Base-by-base conservation (phyloP, 1,140 invertebrate species). In the Phenacoccus solenopsis region DNA sequence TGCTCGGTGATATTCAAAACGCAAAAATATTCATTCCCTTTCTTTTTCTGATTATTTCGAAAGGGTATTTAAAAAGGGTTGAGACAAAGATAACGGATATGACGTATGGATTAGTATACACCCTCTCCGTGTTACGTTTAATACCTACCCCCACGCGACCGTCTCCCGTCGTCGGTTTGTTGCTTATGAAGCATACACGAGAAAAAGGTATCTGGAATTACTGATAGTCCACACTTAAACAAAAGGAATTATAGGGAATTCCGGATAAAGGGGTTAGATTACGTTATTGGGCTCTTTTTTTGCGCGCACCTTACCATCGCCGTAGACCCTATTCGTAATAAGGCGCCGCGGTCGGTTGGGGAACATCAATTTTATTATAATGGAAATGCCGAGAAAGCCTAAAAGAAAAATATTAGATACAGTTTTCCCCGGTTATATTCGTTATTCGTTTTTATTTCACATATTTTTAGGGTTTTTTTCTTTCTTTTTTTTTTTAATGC, bases 61-160 rank as follows among this genome's bases (percentile, higher is more conserved):
- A 64, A 64, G 59, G 68, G 71, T 71, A 72, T 71, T 73, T 75
- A 75, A 75, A 75, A 75, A 75, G 74, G 74, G 74, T 75, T 73
- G 74, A 75, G 74, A 75, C 74, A 75, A 75, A 75, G 74, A 75
- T 75, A 75, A 73, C 74, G 74, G 73, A 75, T 75, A 73, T 74
- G 73, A 75, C 73, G 72, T 75, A 75, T 72, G 72, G 73, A 72
- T 73, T 74, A 73, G 72, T 64, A 64, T 27, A 64, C 59, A 64
- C 59, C 59, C 59, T 64, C 59, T 64, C 59, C 20, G 25, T 64
- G 59, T 64, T 25, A 25, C 59, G 12, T 64, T 64, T 64, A 64
- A 64, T 64, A 64, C 59, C 59, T 27, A 64, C 59, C 21, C 59
- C 20, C 32, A 38, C 32, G n/a, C 32, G 25, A 13, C 22, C 59